Evolutionary conservation across 53 echinoderm and acorn worm species (phyloP).

Genomic region (Echinometra lucunter): DNA sequence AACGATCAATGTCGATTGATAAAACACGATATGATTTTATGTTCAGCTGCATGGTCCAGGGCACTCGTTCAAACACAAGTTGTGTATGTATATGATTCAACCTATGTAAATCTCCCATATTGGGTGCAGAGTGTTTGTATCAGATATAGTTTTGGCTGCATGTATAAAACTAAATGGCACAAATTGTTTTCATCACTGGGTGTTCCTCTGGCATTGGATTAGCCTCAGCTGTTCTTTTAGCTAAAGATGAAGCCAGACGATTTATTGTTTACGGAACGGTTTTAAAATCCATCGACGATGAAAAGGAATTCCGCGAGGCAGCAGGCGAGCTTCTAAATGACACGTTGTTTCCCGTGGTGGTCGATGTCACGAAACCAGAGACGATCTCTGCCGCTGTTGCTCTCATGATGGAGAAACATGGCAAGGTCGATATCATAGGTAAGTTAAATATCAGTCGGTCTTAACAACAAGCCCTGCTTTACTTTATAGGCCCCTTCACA

Average conservation of each 20-base stretch:
- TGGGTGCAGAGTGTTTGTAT: too few species aligned
- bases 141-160: too few species aligned
- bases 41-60: too few species aligned
- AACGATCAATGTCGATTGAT: too few species aligned
- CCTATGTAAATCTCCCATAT: too few species aligned
- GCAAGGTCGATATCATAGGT: conserved; percentile 35
- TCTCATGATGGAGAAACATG: neutral
- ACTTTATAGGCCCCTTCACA: too few species aligned
- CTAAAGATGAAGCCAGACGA: neutral
- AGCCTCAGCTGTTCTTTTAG: neutral
- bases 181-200: conserved; percentile 36
- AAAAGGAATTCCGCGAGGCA: neutral
- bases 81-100: too few species aligned
- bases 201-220: conserved; percentile 50
- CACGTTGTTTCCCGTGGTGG: neutral
- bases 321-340: neutral
- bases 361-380: conserved; percentile 1
- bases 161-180: neutral
- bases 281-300: neutral
- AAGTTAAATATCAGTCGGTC: neutral
- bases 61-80: too few species aligned
- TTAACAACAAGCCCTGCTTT: too few species aligned
- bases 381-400: conserved; percentile 1
- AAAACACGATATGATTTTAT: too few species aligned
- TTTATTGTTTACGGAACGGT: conserved; percentile 23